These are phyloP conservation scores for Percopsis omiscomaycus DNA, from an alignment of 2,797 vertebrate genomes.

Conservation along the genomic window DNA sequence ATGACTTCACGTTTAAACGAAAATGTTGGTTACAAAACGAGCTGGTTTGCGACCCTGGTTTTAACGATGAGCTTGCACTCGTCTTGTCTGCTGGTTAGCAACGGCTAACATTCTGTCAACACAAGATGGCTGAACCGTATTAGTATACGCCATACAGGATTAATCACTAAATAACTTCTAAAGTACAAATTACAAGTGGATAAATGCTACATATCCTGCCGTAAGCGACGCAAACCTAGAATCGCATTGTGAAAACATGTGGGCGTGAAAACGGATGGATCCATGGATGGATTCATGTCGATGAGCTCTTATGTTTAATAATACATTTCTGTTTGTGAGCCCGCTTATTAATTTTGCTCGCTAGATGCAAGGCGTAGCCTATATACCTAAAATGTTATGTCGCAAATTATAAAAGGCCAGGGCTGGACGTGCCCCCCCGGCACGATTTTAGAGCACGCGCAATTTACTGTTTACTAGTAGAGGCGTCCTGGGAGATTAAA, in stretches of 20 bases:
- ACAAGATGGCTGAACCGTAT: too few relatives aligned
- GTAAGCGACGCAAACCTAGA: neutral
- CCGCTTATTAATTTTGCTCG: too few relatives aligned
- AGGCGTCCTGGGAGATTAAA: too few relatives aligned
- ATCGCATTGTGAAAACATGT: neutral
- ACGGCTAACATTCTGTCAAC: neutral
- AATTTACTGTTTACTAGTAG: too few relatives aligned
- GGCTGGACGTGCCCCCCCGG: too few relatives aligned
- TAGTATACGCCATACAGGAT: too few relatives aligned
- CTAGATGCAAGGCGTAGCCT: too few relatives aligned
- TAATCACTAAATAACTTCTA: too few relatives aligned
- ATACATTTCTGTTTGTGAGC: neutral
- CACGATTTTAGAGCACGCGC: too few relatives aligned
- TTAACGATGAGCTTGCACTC: neutral
- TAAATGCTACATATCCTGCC: neutral
- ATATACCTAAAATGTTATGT: too few relatives aligned
- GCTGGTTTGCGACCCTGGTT: neutral
- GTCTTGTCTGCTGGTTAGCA: constrained; percentile 10
- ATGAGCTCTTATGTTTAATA: neutral
- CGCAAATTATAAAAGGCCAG: too few relatives aligned
- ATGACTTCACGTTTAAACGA: neutral
- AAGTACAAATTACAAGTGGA: too few relatives aligned
- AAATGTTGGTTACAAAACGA: neutral
- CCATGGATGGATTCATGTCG: constrained; percentile 19
- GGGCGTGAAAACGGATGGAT: constrained; percentile 1